Base-by-base conservation (phyloP, 2,888 invertebrate genomes). In the Anthophora plumipes region DNA sequence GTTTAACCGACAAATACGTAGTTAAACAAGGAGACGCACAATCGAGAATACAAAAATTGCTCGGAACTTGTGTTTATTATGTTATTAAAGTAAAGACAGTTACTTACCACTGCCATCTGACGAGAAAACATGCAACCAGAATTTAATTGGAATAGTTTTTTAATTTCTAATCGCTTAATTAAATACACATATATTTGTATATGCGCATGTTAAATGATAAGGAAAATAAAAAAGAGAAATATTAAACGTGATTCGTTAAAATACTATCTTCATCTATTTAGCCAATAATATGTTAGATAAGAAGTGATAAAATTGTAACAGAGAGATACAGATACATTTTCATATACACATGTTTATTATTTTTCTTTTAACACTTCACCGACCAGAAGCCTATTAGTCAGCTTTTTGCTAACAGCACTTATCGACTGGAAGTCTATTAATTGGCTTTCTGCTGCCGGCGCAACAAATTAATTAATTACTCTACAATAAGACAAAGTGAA, bases 61-160 rank as follows among this genome's bases (percentile, higher is more conserved):
- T 60, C 20, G 39, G 12, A 64, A 64, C 8, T 37, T 20, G 12
- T 14, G 31, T 48, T 20, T 48, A 48, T 37, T 48, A 7, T 48
- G n/a, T 48, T 31, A 20, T 50, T 52, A 20, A 39, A 46, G 20
- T 39, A 37, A 22, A 50, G 12, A 46, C n/a, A n/a, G 14, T 22
- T n/a, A 39, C 11, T 5, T n/a, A 14, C 12, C 41, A 54, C 20
- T 17, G 68, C 57, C 68, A 43, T 6, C 68, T 69, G n/a, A 22
- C 22, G 37, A 20, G 14, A 22, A 14, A 20, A 37, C 1, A 1
- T 2, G 11, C 14, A 68, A 68, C 14, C 11, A 48, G 9, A n/a
- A 39, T 39, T 39, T 48, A 22, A 17, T 7, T 22, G 9, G 3
- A 39, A 55, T 55, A 0, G 7, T 25, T 39, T 66, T n/a, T 37